Evolutionary conservation across 2,888 invertebrate species (phyloP), one percentile per base, ranked within the genome.

Genomic region (Tachina lurida): DNA sequence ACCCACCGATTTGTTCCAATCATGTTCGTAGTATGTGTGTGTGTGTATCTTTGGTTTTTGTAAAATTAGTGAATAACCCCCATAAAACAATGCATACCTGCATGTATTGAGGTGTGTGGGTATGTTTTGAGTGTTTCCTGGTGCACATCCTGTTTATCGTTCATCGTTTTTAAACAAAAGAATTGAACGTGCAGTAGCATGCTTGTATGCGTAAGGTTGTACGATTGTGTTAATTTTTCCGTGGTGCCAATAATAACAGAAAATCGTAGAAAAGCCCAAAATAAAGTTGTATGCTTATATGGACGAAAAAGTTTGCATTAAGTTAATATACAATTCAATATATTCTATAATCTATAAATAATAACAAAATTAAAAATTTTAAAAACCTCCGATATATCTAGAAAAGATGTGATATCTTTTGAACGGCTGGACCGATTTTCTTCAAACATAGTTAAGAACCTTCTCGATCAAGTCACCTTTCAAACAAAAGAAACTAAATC

Each of bases 51-150:
- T 82, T 75, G 78, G 78, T 83, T 83, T 79, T 73, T 68, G 79
- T 80, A 81, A 88, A 86, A 87, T 86, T 87, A 88, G 87, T 86
- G 86, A 83, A 88, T 74, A 84, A 84, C 84, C 84, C 77, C 79
- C 76, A 79, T 86, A 65, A 87, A 87, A 86, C 86, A 88, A 88
- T 83, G 12, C 22, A 67, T 10, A 79, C 68, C 65, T 82, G 56
- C 10, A 49, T 39, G 2, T 15, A 9, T 22, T 31, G 31, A 22
- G 15, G 7, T 49, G 49, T 13, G 15, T 15, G 49, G 0, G 39
- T 60, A n/a, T 60, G 12, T 7, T 43, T 5, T 43, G 10, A 43
- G 12, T 17, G 17, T 19, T 41, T 39, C 1, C 12, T 13, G 81
- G 75, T 76, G 58, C 79, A 67, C 47, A 71, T 43, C 65, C 60